Base-by-base conservation (phyloP, 2,888 invertebrate species). In the Tetragonisca angustula region DNA sequence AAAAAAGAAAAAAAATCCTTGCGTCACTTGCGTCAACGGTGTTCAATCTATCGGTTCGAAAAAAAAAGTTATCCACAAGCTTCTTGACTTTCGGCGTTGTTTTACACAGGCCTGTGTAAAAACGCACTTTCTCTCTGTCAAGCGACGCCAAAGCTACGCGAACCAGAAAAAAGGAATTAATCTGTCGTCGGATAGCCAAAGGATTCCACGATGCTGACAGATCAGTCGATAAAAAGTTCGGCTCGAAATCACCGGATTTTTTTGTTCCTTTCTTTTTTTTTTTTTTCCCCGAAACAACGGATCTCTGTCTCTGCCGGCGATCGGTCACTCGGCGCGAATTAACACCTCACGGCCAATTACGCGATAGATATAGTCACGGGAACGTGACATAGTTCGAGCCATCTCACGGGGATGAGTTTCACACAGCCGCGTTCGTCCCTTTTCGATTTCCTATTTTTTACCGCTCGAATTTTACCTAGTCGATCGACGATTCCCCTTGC, bases 301-400 rank as follows among this genome's bases (percentile, higher is more conserved):
- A 6, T 32, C 65, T 24, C 69, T 36, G 27, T 74, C 24, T 36
- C 49, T 32, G 52, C 36, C 54, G 17, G 71, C 32, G 65, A 73
- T 77, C 15, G 75, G n/a, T 72, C 64, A 68, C 64, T 80, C 70
- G 64, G n/a, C 36, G 68, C 69, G 68, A 79, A 85, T 83, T 82
- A 88, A 83, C 59, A 52, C 54, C 54, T 80, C 70, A 62, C 56
- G 68, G 74, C 70, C 78, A 79, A 79, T 84, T 76, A 72, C 64
- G 56, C 62, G 71, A 65, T 5, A n/a, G 21, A 52, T 43, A 74
- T 27, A 61, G 68, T 21, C 27, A 17, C 19, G 59, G 15, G 5
- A 6, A 21, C 24, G 52, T 36, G 27, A 43, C 21, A 59, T 43
- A 56, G 43, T 62, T 24, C 43, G 24, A 36, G 62, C 50, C 72